Conservation (phyloP, 2,113 vertebrate genomes). For the Anarrhichthys ocellatus region DNA sequence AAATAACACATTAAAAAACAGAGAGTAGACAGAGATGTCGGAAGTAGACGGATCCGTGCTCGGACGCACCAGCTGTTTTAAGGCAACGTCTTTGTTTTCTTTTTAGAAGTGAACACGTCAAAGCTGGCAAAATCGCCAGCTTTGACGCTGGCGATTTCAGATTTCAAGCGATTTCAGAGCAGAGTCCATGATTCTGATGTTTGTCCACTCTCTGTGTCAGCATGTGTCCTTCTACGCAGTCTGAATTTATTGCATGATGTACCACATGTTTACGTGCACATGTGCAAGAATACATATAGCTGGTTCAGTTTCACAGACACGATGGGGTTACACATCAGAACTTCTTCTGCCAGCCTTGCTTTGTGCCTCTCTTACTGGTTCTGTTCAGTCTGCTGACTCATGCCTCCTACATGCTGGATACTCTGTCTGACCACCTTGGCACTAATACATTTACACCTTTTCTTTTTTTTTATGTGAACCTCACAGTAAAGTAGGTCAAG, state of each 20-base stretch:
- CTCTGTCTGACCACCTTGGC: slow-evolving; percentile 18
- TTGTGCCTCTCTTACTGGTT: slow-evolving; percentile 17
- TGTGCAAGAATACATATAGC: slow-evolving; percentile 19
- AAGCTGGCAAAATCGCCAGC: slow-evolving; percentile 32
- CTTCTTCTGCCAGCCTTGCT: slow-evolving; percentile 26
- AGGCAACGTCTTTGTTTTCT: slow-evolving; percentile 34
- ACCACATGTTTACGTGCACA: background rate
- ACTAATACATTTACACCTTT: slow-evolving; percentile 23
- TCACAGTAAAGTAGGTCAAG: slow-evolving; percentile 11
- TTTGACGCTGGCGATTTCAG: too few species aligned
- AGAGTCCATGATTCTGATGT: slow-evolving; percentile 59
- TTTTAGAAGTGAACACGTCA: slow-evolving; percentile 27
- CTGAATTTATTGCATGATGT: slow-evolving; percentile 28
- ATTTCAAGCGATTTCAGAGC: too few species aligned
- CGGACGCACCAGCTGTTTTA: background rate
- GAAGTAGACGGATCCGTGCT: background rate
- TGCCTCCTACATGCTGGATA: slow-evolving; percentile 15
- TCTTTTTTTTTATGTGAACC: background rate
- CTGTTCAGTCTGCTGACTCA: background rate
- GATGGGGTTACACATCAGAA: slow-evolving; percentile 13
- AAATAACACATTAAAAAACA: slow-evolving; percentile 1
- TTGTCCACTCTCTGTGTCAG: slow-evolving; percentile 49
- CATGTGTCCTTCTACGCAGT: slow-evolving; percentile 12
- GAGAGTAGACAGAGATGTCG: slow-evolving; percentile 12
- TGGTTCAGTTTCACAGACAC: background rate